A percentile compares a stretch with the other conserved stretches of the same genome.
phyloP scores from a whole-genome alignment of 2,113 vertebrate genomes.

The Willisornis vidua region DNA sequence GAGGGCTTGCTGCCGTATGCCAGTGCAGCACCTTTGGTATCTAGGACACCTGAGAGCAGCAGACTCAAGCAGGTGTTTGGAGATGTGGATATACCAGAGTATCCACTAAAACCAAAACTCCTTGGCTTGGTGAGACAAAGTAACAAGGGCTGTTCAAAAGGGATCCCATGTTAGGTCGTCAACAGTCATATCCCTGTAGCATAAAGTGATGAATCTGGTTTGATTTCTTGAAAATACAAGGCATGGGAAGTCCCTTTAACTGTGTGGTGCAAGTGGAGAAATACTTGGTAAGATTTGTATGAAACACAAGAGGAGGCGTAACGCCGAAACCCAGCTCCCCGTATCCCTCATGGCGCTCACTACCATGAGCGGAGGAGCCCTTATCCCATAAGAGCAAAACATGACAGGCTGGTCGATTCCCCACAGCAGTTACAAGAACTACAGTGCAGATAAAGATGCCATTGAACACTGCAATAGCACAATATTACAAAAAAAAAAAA shows the following conservation, averaged over 20 bases:
- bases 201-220: neutral
- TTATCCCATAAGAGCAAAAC: neutral
- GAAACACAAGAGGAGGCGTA: neutral
- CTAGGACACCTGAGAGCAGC: neutral
- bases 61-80: neutral
- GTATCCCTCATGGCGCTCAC: neutral
- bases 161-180: neutral
- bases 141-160: neutral
- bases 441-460: neutral
- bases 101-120: neutral
- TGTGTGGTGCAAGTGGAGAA: neutral
- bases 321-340: neutral
- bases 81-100: neutral
- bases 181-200: neutral
- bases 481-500: neutral
- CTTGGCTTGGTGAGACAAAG: neutral
- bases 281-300: neutral
- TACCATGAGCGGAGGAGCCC: fast-evolving
- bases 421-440: neutral
- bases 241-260: neutral
- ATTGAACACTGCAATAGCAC: neutral
- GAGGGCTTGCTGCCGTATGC: neutral
- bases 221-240: neutral
- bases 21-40: neutral
- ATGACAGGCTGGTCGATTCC: neutral